A percentile compares a stretch with the other conserved stretches of the same genome.
Evolutionary conservation across 2,888 invertebrate species (phyloP).

Genomic region (Pandemis heparana): DNA sequence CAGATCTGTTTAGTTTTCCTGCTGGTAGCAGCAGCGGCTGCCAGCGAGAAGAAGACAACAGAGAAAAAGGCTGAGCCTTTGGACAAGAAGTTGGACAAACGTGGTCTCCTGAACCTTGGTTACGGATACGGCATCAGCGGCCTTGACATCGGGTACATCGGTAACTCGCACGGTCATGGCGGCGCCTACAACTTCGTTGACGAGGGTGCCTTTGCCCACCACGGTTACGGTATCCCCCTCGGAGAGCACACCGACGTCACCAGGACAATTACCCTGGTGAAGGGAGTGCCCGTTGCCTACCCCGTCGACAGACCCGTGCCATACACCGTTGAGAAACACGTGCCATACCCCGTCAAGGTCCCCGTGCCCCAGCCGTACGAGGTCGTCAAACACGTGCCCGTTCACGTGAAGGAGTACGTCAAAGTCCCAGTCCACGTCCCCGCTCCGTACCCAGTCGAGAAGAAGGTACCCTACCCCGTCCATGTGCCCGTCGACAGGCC

Average conservation of each 20-base stretch:
- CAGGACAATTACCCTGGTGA: conserved; percentile 88
- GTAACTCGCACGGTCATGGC: conserved; percentile 85
- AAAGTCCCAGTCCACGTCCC: conserved; percentile 92
- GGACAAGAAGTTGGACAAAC: conserved; percentile 93
- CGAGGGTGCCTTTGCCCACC: conserved; percentile 58
- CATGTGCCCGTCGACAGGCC: conserved; percentile 91
- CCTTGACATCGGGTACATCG: conserved; percentile 90
- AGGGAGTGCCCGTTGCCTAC: conserved; percentile 88
- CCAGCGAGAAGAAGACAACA: conserved; percentile 87
- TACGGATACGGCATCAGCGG: conserved; percentile 92
- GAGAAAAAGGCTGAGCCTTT: conserved; percentile 85
- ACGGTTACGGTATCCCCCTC: conserved; percentile 63
- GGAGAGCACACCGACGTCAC: conserved; percentile 83
- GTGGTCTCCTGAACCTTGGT: conserved; percentile 91
- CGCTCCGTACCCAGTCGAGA: conserved; percentile 92
- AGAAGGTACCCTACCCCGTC: conserved; percentile 89
- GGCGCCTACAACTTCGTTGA: conserved; percentile 81
- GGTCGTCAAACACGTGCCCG: conserved; percentile 89
- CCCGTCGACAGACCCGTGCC: conserved; percentile 88
- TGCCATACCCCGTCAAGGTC: conserved; percentile 89
- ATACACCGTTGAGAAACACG: conserved; percentile 88
- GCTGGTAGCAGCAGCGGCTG: conserved; percentile 91
- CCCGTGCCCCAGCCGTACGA: conserved; percentile 90
- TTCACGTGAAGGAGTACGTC: conserved; percentile 91
- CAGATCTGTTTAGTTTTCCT: conserved; percentile 91